Evolutionary conservation across 2,888 invertebrate species (phyloP), one percentile per base, ranked within the genome.

Genomic region (Cryptops parisi): DNA sequence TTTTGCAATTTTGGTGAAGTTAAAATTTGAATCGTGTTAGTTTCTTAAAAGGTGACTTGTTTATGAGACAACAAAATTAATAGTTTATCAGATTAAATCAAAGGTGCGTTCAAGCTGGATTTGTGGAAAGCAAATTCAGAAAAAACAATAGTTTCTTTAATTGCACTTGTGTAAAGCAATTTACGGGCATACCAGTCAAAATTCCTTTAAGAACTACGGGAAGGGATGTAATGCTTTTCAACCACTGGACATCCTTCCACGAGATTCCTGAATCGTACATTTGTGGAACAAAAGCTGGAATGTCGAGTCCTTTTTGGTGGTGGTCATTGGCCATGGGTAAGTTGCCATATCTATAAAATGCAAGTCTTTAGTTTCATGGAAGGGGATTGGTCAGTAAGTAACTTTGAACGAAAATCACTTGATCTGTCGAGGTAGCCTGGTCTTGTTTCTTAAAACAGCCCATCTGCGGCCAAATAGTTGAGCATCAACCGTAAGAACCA

Each of bases 181-280:
- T n/a, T n/a, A n/a, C n/a, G n/a, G 33, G 33, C 33, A 9, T 33
- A 65, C 64, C 62, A 46, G 87, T 84, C 33, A 93, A 68, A 56
- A 93, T 77, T 4, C 93, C 93, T 72, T 93, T 93, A 3, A 87
- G 72, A 51, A 93, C 74, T 22, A 93, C 78, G 0, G 91, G 90
- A 53, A 93, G 67, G 6, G 72, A 76, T 1, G 89, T 87, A 17
- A 82, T 74, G 26, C 64, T 62, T 66, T 81, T 81, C 15, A 94
- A 71, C 93, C 91, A 94, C 55, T 75, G 72, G 0, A 96, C 75
- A 62, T 88, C 89, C n/a, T 80, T 71, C 94, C 94, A 94, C 1
- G 81, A 81, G 19, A 93, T 67, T 1, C 82, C 77, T 55, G 80
- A 74, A 67, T 93, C 91, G 62, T 90, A 86, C 57, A 88, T 73